Evolutionary conservation across 2,113 vertebrate genomes (phyloP), one percentile per base, ranked within the genome.

Genomic region (Phylloscopus trochilus): DNA sequence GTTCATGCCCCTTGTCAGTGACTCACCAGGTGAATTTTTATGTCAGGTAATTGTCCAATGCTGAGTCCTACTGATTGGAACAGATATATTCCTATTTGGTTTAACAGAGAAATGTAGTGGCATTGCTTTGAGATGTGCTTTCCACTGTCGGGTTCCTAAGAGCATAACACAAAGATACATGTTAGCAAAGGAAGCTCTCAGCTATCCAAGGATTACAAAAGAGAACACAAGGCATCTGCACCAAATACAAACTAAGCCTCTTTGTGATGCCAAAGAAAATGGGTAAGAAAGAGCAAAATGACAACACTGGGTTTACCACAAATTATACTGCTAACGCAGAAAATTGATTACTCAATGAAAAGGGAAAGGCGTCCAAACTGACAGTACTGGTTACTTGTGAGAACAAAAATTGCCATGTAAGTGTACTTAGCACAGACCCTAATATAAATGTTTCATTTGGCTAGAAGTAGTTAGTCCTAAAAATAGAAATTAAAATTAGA

Each of bases 111-210:
- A 70, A 76, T 1, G 9, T 2, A 49, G 74, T 3, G 3, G 35
- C 11, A 3, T 3, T 39, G 46, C 22, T 68, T 51, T 72, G 56
- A 73, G 49, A 52, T 51, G 52, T 7, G 7, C 56, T 55, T 67
- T 67, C 56, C 46, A 26, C 35, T 26, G 8, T 14, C 79, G 67
- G 33, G 51, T 20, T 80, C 59, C 51, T 69, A 67, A 83, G 31
- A 46, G 23, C 1, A 1, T 4, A 51, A 30, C 0, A 66, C 24
- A 60, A 73, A 47, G 68, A 9, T 20, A 8, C 3, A 30, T 27
- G 31, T 39, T 74, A 49, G 28, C 37, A 51, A 41, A 78, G 39
- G 27, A 87, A 77, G 28, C 56, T 20, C 16, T 37, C 21, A 0
- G 39, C 33, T 64, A 44, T 5, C 37, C 41, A 41, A 46, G n/a